Percentiles rank a stretch among this genome's conserved stretches.
Conservation (phyloP, 2,888 invertebrate species). For the Neoitamus cyanurus region DNA sequence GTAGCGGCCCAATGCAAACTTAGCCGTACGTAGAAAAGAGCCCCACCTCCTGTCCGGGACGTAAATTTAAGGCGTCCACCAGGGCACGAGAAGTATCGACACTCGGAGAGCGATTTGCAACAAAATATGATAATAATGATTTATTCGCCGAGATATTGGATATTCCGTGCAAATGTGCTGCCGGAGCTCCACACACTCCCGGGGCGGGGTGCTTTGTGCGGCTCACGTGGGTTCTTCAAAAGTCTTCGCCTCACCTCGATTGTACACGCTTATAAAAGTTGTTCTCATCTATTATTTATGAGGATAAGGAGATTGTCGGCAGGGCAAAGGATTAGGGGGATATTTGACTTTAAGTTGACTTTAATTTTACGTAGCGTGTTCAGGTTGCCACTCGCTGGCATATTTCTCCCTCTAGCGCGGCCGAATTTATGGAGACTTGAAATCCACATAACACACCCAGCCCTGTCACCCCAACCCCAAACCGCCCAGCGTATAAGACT, state of each 20-base stretch:
- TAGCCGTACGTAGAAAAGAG: not conserved
- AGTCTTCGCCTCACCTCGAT: conserved; percentile 26
- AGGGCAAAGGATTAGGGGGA: conserved; percentile 29
- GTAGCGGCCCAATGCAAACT: not conserved
- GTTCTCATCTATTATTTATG: conserved; percentile 52
- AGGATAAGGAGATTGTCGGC: conserved; percentile 48
- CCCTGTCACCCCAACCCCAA: not conserved
- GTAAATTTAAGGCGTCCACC: conserved; percentile 3
- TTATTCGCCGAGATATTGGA: conserved; percentile 51
- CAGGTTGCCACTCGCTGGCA: not conserved
- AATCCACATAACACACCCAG: not conserved
- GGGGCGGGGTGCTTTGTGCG: not conserved
- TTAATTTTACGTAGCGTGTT: conserved; percentile 34
- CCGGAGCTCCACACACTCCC: not conserved
- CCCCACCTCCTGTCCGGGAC: not conserved
- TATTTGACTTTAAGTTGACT: conserved; percentile 44
- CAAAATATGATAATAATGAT: conserved; percentile 53
- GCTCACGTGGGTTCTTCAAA: conserved; percentile 43
- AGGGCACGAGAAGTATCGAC: not conserved
- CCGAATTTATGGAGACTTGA: conserved; percentile 23
- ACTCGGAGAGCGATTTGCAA: conserved; percentile 46
- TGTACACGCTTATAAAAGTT: conserved; percentile 49
- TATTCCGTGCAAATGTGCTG: conserved; percentile 41
- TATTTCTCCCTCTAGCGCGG: not conserved
- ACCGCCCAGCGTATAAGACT: not conserved